phyloP scores from a whole-genome alignment of 2,888 invertebrate species.

The Oxyscelio sp. region DNA sequence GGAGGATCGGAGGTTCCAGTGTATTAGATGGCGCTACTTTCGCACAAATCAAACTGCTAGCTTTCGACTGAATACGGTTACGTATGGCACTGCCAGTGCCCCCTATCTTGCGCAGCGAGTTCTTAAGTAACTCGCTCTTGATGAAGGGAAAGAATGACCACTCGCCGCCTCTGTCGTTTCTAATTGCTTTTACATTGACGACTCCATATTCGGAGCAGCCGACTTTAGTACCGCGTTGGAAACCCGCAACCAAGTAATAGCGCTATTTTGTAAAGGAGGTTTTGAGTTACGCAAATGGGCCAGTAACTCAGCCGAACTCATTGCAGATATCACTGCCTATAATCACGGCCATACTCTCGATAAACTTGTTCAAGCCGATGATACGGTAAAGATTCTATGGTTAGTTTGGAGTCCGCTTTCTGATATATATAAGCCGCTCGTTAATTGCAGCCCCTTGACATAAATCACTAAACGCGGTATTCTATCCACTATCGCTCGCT shows the following conservation, averaged over 20 bases:
- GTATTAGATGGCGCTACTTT: neutral
- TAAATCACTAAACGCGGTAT: neutral
- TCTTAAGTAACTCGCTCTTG: neutral
- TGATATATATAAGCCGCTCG: too few relatives aligned
- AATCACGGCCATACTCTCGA: neutral
- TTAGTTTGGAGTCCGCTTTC: neutral
- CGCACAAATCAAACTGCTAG: constrained; percentile 22
- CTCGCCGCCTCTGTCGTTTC: neutral
- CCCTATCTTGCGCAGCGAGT: constrained; percentile 25
- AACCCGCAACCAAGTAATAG: neutral
- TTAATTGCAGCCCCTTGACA: too few relatives aligned
- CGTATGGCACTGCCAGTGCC: constrained; percentile 31
- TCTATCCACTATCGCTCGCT: neutral
- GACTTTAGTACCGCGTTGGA: neutral
- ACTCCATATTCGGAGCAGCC: neutral
- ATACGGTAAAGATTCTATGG: neutral
- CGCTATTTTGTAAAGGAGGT: constrained; percentile 57
- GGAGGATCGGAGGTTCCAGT: neutral
- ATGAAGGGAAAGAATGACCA: neutral
- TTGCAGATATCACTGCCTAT: neutral
- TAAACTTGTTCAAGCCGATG: neutral
- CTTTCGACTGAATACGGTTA: constrained; percentile 59
- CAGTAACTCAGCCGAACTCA: neutral
- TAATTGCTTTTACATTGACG: neutral
- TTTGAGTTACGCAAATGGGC: constrained; percentile 25